Evolutionary conservation across 92 coral and sea anemone species (phyloP), one percentile per base, ranked within the genome.

Genomic region (Micromussa lordhowensis): DNA sequence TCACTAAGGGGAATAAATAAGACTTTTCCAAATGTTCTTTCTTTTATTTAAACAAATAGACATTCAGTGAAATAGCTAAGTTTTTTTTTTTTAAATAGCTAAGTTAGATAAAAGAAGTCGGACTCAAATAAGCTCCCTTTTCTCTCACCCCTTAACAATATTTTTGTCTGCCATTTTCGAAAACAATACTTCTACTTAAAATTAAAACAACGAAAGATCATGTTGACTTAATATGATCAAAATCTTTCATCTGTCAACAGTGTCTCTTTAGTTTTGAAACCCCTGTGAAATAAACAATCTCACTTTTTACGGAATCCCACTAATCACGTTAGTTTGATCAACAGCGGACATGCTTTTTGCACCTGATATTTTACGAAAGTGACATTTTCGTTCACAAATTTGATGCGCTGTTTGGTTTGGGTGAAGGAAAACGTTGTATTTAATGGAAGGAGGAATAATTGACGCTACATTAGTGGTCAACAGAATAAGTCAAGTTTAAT

Each of bases 321-420:
- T 58, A 58, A 44, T 8, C 51, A 44, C 12, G 51, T 44, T 17
- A 18, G 64, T 18, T 58, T 58, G n/a, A 58, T 17, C 64, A 58
- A 58, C 3, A 58, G 22, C 64, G 7, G 68, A 35, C 22, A 9
- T 2, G 53, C 24, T 70, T 73, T 18, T 73, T 73, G 9, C 11
- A 30, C 26, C 9, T 5, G 30, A 61, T 61, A 5, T 61, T 61
- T 2, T 5, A n/a, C 30, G 13, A 21, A 24, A 61, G 0, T 24
- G 68, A 61, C 77, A 17, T 16, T 73, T 73, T 73, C 3, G 18
- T 69, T 14, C 36, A 73, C 77, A 73, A 73, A 34, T 73, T 4
- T 73, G 40, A 73, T 34, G 77, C 77, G 19, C 35, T 73, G 48
- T 73, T 73, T 73, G 44, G n/a, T 73, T 34, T 73, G n/a, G n/a